Base-by-base conservation (phyloP, 2,113 vertebrate species). In the Galemys pyrenaicus region DNA sequence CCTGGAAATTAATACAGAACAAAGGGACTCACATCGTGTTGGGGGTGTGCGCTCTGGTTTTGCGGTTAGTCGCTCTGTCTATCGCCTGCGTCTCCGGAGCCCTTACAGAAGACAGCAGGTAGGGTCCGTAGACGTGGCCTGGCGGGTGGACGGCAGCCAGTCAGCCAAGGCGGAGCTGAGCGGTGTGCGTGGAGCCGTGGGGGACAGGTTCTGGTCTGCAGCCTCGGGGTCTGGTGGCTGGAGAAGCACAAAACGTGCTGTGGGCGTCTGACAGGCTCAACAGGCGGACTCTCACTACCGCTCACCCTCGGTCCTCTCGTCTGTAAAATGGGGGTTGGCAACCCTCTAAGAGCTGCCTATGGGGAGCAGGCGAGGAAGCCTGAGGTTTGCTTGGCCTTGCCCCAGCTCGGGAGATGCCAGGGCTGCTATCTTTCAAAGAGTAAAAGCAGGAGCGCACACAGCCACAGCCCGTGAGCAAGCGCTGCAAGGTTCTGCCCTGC, bases 21-120 rank as follows among this genome's bases (percentile, higher is more conserved):
- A 96, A 93, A 95, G 94, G 97, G 93, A 95, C 97, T 97, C 97
- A 97, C 94, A 94, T 95, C 79, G 3, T 97, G n/a, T 96, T 91
- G 89, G 65, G 73, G 84, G 70, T 85, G 94, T 87, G 56, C 95
- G 80, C 86, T 95, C 89, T 67, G 51, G 60, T 83, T 96, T 93
- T 58, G 87, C 41, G 58, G 46, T 54, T 26, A 73, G 54, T 26
- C 20, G 5, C n/a, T 39, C 37, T 68, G 44, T 44, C 44, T 44
- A 44, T 44, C 44, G 9, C 44, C 9, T 44, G 9, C 44, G 44
- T 91, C 32, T 70, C 37, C 41, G 16, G 16, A 85, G 35, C 80
- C 19, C 35, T 81, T 56, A 51, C 64, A 37, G 68, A 67, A 39
- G 37, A 12, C 46, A 26, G 28, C 64, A 15, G 41, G 65, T n/a